Conservation (phyloP, 2,113 vertebrate species). For the Dasypus novemcinctus region DNA sequence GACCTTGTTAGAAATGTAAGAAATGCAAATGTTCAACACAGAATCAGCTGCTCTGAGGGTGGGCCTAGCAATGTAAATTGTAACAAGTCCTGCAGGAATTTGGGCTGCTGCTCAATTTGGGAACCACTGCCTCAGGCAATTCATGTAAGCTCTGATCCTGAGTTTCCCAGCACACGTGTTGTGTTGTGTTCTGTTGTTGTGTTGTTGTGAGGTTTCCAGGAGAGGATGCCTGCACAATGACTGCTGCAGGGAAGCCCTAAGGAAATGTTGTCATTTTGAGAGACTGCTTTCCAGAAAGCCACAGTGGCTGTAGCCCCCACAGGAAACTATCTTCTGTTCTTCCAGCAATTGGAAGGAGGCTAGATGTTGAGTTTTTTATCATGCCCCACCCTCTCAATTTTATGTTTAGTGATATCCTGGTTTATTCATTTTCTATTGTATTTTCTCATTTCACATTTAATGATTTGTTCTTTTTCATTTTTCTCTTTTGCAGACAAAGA, state of each 20-base stretch:
- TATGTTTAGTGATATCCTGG: not conserved
- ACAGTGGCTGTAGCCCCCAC: rapidly evolving
- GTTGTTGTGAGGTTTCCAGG: not conserved
- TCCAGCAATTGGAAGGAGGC: not conserved
- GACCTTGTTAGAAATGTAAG: not conserved
- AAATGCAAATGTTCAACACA: not conserved
- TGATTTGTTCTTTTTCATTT: constrained; percentile 51
- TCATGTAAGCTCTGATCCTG: not conserved
- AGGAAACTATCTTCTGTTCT: not conserved
- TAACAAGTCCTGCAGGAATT: not conserved
- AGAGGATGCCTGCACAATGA: rapidly evolving
- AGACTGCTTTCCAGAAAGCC: not conserved
- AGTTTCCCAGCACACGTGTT: not conserved
- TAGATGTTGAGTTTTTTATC: not conserved
- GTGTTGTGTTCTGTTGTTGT: no score
- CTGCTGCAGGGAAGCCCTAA: not conserved
- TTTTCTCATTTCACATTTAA: constrained; percentile 19
- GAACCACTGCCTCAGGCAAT: not conserved
- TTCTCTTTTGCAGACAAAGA: constrained; percentile 91
- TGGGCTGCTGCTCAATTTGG: not conserved
- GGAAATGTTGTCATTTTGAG: not conserved
- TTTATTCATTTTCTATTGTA: not conserved
- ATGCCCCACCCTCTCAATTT: not conserved
- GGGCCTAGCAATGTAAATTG: not conserved
- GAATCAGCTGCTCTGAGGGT: not conserved